These are phyloP conservation scores for Papilio polyxenes DNA, from an alignment of 1,140 invertebrate genomes.

Conservation along the genomic window DNA sequence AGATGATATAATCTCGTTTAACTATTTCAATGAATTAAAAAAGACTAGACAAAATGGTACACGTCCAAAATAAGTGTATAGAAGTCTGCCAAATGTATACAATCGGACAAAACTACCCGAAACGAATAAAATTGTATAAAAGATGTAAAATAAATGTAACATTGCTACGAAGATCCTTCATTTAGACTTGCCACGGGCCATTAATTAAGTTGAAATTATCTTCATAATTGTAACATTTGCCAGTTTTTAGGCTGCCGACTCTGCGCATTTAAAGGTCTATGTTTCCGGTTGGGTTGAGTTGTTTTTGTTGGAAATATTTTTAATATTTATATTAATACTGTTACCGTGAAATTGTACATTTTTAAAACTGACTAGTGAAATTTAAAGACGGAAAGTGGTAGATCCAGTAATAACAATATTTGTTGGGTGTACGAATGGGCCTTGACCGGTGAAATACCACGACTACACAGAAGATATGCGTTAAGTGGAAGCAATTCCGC, in stretches of 20 bases:
- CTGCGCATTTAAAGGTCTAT: not conserved
- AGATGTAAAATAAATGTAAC: not conserved
- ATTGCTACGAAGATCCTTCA: not conserved
- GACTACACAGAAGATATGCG: too few species aligned
- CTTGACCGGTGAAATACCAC: too few species aligned
- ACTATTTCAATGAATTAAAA: not conserved
- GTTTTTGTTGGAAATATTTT: not conserved
- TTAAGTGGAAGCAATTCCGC: too few species aligned
- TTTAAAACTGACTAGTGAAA: too few species aligned
- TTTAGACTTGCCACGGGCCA: not conserved
- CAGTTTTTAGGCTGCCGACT: slow-evolving; percentile 5
- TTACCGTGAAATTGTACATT: too few species aligned
- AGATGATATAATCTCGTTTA: not conserved
- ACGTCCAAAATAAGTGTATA: not conserved
- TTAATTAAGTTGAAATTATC: slow-evolving; percentile 2
- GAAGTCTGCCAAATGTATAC: not conserved
- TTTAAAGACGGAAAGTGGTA: too few species aligned
- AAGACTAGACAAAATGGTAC: not conserved
- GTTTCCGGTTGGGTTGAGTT: not conserved
- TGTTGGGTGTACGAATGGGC: too few species aligned
- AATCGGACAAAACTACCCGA: not conserved
- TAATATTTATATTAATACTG: not conserved
- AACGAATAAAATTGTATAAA: not conserved
- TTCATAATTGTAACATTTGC: slow-evolving; percentile 5
- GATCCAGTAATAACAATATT: too few species aligned